These are phyloP conservation scores for Triplophysa dalaica DNA, from an alignment of 2,113 vertebrate species.

Conservation along the genomic window DNA sequence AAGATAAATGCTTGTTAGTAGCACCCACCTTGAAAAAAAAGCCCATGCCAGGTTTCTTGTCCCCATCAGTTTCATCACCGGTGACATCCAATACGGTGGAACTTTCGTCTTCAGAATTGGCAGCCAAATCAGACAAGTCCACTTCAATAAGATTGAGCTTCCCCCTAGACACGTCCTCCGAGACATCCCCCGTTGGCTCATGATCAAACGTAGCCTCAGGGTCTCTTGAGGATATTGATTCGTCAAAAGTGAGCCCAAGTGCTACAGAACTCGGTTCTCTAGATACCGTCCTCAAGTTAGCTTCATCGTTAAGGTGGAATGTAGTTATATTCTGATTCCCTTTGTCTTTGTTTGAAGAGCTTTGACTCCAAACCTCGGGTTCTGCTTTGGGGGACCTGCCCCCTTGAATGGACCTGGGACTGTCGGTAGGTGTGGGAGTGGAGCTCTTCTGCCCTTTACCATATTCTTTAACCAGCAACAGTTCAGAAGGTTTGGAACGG, in stretches of 20 bases:
- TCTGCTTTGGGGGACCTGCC: slow-evolving; percentile 72
- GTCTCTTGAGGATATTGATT: slow-evolving; percentile 68
- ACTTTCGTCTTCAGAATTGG: slow-evolving; percentile 74
- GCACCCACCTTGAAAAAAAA: slow-evolving; percentile 94
- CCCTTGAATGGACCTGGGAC: slow-evolving; percentile 69
- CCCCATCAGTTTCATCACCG: slow-evolving; percentile 68
- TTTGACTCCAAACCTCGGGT: slow-evolving; percentile 45
- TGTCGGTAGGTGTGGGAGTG: slow-evolving; percentile 65
- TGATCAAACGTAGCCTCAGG: slow-evolving; percentile 68
- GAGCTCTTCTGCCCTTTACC: slow-evolving; percentile 72
- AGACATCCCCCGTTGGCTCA: slow-evolving; percentile 64
- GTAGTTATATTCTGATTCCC: slow-evolving; percentile 65
- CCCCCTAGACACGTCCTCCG: slow-evolving; percentile 77
- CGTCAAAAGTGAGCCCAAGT: slow-evolving; percentile 72
- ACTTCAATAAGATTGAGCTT: slow-evolving; percentile 90
- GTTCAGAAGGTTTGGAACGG: slow-evolving; percentile 75
- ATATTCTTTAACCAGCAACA: slow-evolving; percentile 79
- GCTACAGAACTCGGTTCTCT: slow-evolving; percentile 75
- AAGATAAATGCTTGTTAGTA: neutral
- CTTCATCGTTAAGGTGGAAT: slow-evolving; percentile 81
- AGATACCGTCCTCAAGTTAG: slow-evolving; percentile 78
- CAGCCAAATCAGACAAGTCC: slow-evolving; percentile 85
- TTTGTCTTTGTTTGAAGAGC: slow-evolving; percentile 63
- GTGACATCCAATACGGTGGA: slow-evolving; percentile 63
- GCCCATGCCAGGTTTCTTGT: slow-evolving; percentile 89